phyloP scores from a whole-genome alignment of 2,797 vertebrate genomes.

The Crocidura indochinensis region DNA sequence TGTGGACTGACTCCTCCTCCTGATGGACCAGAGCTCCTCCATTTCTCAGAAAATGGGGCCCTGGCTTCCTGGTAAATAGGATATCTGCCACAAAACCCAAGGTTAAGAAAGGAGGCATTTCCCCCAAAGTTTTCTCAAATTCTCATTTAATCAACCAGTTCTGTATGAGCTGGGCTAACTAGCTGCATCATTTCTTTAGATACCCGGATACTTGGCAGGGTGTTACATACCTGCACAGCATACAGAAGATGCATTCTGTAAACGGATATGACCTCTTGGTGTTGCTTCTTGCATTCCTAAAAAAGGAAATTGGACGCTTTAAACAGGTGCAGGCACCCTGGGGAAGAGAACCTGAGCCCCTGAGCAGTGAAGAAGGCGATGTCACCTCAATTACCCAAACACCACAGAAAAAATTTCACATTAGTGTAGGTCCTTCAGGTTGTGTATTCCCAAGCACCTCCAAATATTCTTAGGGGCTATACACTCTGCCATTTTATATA shows the following conservation, averaged over 20 bases:
- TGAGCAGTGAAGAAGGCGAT: not conserved
- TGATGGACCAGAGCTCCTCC: not conserved
- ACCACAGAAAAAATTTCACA: not conserved
- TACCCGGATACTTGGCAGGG: not conserved
- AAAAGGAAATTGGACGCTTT: conserved; percentile 71
- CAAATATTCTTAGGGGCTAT: not conserved
- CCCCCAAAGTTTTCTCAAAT: not conserved
- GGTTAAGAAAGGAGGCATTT: conserved; percentile 26
- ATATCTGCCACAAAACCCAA: conserved; percentile 19
- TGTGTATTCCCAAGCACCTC: conserved; percentile 22
- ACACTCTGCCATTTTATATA: not conserved
- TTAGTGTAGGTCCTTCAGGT: not conserved
- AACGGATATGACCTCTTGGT: conserved; percentile 97
- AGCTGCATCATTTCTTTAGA: not conserved
- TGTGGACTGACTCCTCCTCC: not conserved
- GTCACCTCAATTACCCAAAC: not conserved
- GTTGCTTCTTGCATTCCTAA: conserved; percentile 98
- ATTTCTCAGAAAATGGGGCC: not conserved
- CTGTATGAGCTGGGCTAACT: not conserved
- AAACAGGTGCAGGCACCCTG: conserved; percentile 39
- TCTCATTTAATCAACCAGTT: not conserved
- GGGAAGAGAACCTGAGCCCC: not conserved
- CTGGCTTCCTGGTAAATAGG: not conserved
- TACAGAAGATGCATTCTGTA: conserved; percentile 99
- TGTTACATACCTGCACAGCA: conserved; percentile 95